phyloP scores from a whole-genome alignment of 2,113 vertebrate species.

The Ailuropoda melanoleuca region DNA sequence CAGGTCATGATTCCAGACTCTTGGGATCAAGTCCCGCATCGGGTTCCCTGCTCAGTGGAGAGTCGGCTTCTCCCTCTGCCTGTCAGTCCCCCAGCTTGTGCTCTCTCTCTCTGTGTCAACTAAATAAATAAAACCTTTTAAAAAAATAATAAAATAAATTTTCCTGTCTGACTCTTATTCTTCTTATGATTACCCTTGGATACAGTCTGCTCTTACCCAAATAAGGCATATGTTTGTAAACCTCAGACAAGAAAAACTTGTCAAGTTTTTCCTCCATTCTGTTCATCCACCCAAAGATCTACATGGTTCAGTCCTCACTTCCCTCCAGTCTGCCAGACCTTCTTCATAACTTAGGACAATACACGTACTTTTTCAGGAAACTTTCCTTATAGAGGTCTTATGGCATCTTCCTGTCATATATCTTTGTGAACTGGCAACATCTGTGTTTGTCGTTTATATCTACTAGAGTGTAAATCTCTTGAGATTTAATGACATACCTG shows the following conservation, averaged over 20 bases:
- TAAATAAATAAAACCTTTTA: not conserved
- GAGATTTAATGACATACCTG: not conserved
- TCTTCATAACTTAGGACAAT: not conserved
- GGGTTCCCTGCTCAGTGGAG: too few relatives aligned
- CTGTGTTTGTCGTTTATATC: not conserved
- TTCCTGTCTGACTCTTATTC: not conserved
- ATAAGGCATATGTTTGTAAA: not conserved
- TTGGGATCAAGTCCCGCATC: too few relatives aligned
- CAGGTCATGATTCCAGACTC: too few relatives aligned
- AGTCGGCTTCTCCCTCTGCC: too few relatives aligned
- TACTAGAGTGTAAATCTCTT: not conserved
- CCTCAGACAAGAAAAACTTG: not conserved
- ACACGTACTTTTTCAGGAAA: not conserved
- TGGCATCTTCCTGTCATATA: not conserved
- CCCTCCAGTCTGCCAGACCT: not conserved
- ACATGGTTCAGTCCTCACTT: not conserved
- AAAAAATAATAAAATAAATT: not conserved
- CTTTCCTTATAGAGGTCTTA: not conserved
- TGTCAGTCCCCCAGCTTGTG: too few relatives aligned
- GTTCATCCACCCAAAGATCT: not conserved
- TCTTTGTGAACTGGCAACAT: not conserved
- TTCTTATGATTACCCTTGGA: not conserved
- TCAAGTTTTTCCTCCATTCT: not conserved
- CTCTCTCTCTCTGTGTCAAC: too few relatives aligned
- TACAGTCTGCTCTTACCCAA: not conserved